Percentiles rank a stretch among this genome's conserved stretches.
Conservation (phyloP, 2,113 vertebrate species). For the Triplophysa dalaica region DNA sequence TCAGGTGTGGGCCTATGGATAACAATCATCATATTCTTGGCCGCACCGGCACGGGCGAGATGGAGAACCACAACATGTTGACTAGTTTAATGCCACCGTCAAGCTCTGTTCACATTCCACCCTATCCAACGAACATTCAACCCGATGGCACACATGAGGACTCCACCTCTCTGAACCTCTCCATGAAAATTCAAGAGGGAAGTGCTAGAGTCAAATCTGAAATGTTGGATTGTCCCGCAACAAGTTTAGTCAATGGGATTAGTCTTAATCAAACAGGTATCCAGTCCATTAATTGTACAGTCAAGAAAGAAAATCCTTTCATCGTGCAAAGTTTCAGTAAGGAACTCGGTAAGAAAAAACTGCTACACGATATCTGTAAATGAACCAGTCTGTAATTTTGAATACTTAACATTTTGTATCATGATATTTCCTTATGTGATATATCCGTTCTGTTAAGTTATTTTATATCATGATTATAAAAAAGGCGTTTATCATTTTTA, state of each 20-base stretch:
- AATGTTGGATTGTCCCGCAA: conserved; percentile 78
- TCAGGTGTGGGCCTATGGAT: conserved; percentile 82
- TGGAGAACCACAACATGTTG: conserved; percentile 79
- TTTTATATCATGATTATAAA: neutral
- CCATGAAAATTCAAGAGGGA: conserved; percentile 75
- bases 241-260: conserved; percentile 74
- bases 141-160: conserved; percentile 73
- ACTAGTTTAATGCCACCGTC: conserved; percentile 82
- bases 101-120: conserved; percentile 75
- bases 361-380: conserved; percentile 51
- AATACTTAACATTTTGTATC: neutral
- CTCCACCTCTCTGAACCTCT: conserved; percentile 30
- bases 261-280: conserved; percentile 81
- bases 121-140: conserved; percentile 77
- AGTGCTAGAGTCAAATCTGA: conserved; percentile 86
- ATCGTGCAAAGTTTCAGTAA: conserved; percentile 86
- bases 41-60: conserved; percentile 74
- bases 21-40: conserved; percentile 78
- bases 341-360: conserved; percentile 88
- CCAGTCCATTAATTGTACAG: conserved; percentile 71
- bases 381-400: neutral
- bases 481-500: conserved; percentile 65
- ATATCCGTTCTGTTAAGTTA: neutral
- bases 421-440: neutral
- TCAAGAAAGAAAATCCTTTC: conserved; percentile 88